Conservation (phyloP, 2,113 vertebrate genomes). For the Illadopsis cleaveri region DNA sequence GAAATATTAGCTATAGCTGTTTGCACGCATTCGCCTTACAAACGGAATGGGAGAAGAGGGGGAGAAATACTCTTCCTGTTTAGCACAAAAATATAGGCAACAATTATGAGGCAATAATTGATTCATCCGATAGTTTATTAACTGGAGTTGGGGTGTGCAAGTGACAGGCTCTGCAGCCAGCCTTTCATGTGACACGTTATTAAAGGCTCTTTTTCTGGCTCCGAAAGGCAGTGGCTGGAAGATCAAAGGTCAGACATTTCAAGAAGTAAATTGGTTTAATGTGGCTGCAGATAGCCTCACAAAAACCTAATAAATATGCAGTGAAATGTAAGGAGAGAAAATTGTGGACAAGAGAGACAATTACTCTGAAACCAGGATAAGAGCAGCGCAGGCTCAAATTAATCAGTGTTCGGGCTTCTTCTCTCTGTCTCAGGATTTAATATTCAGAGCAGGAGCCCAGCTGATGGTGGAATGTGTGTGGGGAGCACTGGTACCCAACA, state of each 20-base stretch:
- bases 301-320: constrained; percentile 74
- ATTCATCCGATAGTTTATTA: constrained; percentile 54
- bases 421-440: constrained; percentile 30
- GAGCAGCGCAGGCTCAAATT: constrained; percentile 61
- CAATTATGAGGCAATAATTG: constrained; percentile 65
- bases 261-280: constrained; percentile 76
- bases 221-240: constrained; percentile 52
- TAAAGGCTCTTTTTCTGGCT: constrained; percentile 59
- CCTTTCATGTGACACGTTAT: constrained; percentile 64
- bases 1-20: not conserved
- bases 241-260: constrained; percentile 75
- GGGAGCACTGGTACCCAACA: not conserved
- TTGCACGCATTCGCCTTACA: not conserved
- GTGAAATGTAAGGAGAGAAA: constrained; percentile 68
- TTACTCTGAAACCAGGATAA: constrained; percentile 73
- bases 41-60: not conserved
- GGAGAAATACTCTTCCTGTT: not conserved
- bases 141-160: not conserved
- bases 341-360: constrained; percentile 73
- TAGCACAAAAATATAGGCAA: constrained; percentile 30
- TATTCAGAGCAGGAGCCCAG: not conserved
- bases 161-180: constrained; percentile 20
- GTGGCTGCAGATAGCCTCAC: constrained; percentile 65
- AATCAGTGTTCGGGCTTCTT: constrained; percentile 35
- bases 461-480: not conserved